These are phyloP conservation scores for Dromaius novaehollandiae DNA, from an alignment of 2,113 vertebrate species.

Conservation along the genomic window DNA sequence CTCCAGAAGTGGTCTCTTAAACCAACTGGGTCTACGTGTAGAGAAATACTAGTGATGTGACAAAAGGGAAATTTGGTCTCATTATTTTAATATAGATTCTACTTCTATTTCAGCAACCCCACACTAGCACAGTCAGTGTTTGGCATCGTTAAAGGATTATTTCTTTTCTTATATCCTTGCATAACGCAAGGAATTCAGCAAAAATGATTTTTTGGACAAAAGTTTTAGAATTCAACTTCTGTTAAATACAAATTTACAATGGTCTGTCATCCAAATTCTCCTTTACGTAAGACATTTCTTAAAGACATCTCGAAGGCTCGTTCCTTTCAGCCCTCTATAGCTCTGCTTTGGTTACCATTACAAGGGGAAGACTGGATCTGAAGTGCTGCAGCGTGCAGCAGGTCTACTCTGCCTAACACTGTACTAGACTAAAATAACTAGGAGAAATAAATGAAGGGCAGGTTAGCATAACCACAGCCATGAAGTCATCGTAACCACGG, in stretches of 20 bases:
- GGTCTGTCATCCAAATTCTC: not conserved
- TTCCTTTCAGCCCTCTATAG: not conserved
- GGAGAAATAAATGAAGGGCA: not conserved
- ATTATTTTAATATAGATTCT: not conserved
- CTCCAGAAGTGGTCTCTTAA: not conserved
- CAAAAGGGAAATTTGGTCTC: not conserved
- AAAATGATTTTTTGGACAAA: not conserved
- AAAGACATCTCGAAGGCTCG: not conserved
- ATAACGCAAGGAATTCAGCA: not conserved
- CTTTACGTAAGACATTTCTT: not conserved
- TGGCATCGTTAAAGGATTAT: not conserved
- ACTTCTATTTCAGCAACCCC: not conserved
- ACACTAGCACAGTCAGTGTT: accelerated
- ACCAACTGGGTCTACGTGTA: not conserved
- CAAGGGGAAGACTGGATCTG: not conserved
- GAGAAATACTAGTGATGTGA: not conserved
- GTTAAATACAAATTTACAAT: not conserved
- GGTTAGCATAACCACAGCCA: not conserved
- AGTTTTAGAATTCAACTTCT: not conserved
- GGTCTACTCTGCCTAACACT: not conserved
- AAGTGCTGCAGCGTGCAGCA: not conserved
- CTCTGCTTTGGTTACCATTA: not conserved
- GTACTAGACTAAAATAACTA: conserved; percentile 17
- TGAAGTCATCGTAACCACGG: not conserved
- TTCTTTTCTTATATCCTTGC: not conserved